phyloP scores from a whole-genome alignment of 2,888 invertebrate genomes.

The Macrophya annulata region DNA sequence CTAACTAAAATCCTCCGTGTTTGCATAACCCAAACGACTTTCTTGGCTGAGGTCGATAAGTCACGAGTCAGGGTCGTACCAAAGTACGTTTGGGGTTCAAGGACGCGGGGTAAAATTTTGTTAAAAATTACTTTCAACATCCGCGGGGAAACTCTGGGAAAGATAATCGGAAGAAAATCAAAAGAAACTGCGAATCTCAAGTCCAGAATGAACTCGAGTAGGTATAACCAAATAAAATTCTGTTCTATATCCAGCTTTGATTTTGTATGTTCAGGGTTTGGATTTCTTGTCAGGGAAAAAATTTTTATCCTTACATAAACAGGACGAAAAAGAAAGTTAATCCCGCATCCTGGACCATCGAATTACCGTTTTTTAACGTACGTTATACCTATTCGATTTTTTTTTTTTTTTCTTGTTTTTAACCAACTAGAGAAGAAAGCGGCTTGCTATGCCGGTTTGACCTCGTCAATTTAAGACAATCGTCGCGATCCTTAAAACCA shows the following conservation, averaged over 20 bases:
- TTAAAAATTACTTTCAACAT: conserved; percentile 31
- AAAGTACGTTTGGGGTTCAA: conserved; percentile 3
- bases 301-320: background rate
- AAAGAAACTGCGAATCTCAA: conserved; percentile 6
- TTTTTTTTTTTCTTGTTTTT: background rate
- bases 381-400: background rate
- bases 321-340: background rate
- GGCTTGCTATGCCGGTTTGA: background rate
- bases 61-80: conserved; percentile 8
- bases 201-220: conserved; percentile 7
- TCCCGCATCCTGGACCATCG: background rate
- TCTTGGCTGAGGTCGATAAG: conserved; percentile 30
- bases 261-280: conserved; percentile 20
- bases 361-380: background rate
- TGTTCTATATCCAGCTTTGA: conserved; percentile 3
- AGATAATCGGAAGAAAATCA: conserved; percentile 39
- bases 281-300: background rate
- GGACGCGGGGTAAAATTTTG: conserved; percentile 5
- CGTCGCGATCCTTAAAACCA: conserved; percentile 23
- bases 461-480: background rate
- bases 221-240: conserved; percentile 15
- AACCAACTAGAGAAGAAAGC: background rate
- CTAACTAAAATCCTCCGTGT: background rate
- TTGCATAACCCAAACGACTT: background rate
- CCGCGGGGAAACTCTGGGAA: background rate